These are phyloP conservation scores for Palythoa caribaeorum DNA, from an alignment of 92 coral and sea anemone genomes.

Conservation along the genomic window DNA sequence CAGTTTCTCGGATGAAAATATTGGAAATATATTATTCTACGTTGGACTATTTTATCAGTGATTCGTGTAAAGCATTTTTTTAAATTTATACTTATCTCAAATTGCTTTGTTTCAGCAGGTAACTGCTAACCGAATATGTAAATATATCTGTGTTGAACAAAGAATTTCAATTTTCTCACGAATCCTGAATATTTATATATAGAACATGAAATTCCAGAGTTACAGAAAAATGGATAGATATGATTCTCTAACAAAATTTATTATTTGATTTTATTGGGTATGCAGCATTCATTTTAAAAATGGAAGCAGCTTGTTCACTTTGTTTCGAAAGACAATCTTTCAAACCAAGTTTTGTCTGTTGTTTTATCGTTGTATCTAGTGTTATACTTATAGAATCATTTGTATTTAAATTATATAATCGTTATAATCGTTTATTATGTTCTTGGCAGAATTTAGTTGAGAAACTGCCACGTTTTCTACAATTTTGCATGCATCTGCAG, in stretches of 20 bases:
- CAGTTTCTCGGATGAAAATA: too few species aligned
- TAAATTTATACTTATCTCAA: too few species aligned
- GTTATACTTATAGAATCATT: too few species aligned
- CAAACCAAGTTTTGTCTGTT: neutral
- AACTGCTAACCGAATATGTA: conserved; percentile 33
- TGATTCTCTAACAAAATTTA: neutral
- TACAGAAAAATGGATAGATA: conserved; percentile 6
- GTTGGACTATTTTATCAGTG: too few species aligned
- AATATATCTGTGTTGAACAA: conserved; percentile 11
- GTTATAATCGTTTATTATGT: too few species aligned
- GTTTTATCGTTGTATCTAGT: too few species aligned
- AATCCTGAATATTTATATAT: conserved; percentile 9
- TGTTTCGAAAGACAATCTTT: neutral
- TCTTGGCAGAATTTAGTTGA: too few species aligned
- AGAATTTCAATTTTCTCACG: neutral
- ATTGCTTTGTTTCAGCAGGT: neutral
- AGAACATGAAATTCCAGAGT: neutral
- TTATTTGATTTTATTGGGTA: neutral
- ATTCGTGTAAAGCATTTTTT: too few species aligned
- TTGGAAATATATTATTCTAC: too few species aligned
- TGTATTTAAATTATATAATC: too few species aligned
- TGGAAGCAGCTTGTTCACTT: neutral
- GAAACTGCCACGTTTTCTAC: too few species aligned
- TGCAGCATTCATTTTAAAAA: neutral
- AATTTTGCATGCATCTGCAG: neutral